Percentiles rank a stretch among this genome's conserved stretches.
phyloP scores from a whole-genome alignment of 1,140 invertebrate genomes.

The Philopotamus ludificatus region DNA sequence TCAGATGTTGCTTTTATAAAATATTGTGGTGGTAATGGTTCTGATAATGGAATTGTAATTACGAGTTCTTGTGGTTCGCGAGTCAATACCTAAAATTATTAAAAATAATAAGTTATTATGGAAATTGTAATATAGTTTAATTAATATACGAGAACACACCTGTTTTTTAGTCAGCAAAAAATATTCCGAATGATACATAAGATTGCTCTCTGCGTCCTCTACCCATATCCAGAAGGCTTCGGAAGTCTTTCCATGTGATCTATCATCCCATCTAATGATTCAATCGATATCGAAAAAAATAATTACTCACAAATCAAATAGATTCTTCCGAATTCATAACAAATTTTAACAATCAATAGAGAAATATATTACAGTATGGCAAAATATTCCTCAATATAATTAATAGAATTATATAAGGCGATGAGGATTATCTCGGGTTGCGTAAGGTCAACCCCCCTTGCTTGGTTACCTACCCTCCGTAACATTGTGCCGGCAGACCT shows the following conservation, averaged over 20 bases:
- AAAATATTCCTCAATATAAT: too few species aligned
- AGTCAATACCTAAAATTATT: conserved; percentile 49
- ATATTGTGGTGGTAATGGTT: conserved; percentile 91
- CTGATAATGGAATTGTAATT: conserved; percentile 94
- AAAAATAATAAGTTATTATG: conserved; percentile 15
- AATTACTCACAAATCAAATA: conserved; percentile 14
- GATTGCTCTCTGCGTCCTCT: conserved; percentile 90
- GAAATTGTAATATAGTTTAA: background rate
- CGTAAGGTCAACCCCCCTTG: too few species aligned
- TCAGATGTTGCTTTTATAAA: conserved; percentile 86
- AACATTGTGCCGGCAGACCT: too few species aligned
- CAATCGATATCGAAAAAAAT: too few species aligned
- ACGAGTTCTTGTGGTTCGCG: conserved; percentile 80
- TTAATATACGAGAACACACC: conserved; percentile 54
- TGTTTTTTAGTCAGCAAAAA: conserved; percentile 87
- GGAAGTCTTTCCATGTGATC: conserved; percentile 80
- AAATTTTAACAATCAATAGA: conserved; percentile 1
- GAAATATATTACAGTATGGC: background rate
- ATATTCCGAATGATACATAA: conserved; percentile 95
- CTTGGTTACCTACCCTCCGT: too few species aligned
- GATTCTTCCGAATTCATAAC: conserved; percentile 1
- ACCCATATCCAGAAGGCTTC: conserved; percentile 98
- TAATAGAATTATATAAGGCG: too few species aligned
- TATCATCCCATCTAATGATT: conserved; percentile 88
- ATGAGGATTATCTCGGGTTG: too few species aligned